Base-by-base conservation (phyloP, 2,888 invertebrate species). In the Cheilosia scutellata region DNA sequence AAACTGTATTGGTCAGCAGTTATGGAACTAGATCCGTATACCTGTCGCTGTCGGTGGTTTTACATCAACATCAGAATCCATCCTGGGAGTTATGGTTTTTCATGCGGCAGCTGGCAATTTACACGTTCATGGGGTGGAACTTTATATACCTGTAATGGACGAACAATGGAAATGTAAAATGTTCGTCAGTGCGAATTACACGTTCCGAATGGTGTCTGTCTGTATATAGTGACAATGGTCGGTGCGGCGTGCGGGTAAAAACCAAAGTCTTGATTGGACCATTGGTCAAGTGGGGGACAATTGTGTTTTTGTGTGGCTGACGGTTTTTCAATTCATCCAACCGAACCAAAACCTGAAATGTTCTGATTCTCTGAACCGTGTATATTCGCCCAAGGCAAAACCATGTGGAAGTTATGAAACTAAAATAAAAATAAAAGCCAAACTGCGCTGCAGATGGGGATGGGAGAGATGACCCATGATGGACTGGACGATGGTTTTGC, bases 71-170 rank as follows among this genome's bases (percentile, higher is more conserved):
- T 53, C 65, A 53, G 53, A 80, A 76, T 66, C 76, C 60, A 71
- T 76, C 66, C 84, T 33, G 71, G 71, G 42, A 76, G 49, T 62
- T 57, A 49, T 51, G 27, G 44, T 65, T 75, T 62, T 20, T n/a
- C 37, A 33, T 37, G 75, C 72, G 84, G 75, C 86, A 82, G 76
- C 72, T 75, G 79, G 62, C 80, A 80, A 80, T 80, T 80, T 80
- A 66, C 80, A 80, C 65, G 76, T 80, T 66, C 72, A 74, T 47
- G 51, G 55, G 68, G 63, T 60, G 42, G 60, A 60, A 60, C 27
- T 66, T 60, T 60, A 80, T 63, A 63, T 74, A 80, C 80, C 84
- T 80, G 75, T 53, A 55, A 55, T 51, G 57, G 57, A 44, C 9
- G 62, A 68, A 82, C 82, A 82, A 82, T 71, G 49, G 62, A 2